Evolutionary conservation across 2,113 vertebrate genomes (phyloP).

Genomic region (Oncorhynchus masou): DNA sequence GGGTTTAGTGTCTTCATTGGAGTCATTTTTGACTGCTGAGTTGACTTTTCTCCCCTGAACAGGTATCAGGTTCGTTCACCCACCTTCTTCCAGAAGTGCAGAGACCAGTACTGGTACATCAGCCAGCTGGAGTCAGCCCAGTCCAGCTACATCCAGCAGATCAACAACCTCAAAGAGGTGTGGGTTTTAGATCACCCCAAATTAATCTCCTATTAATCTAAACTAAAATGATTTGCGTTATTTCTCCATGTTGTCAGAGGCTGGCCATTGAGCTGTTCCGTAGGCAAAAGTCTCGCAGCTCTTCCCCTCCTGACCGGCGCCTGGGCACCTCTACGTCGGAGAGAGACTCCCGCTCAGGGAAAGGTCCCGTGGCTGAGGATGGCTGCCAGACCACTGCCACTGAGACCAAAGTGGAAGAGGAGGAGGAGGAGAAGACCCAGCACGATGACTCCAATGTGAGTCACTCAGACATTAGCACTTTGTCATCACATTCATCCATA

Average conservation of each 20-base stretch:
- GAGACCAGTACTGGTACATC: conserved; percentile 98
- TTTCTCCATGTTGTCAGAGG: conserved; percentile 74
- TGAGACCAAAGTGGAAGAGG: conserved; percentile 81
- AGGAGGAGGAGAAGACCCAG: conserved; percentile 79
- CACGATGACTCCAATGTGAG: conserved; percentile 93
- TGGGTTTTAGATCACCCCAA: conserved; percentile 17
- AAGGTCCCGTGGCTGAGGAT: conserved; percentile 60
- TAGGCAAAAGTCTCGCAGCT: conserved; percentile 86
- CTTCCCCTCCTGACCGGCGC: conserved; percentile 88
- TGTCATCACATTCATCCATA: not conserved
- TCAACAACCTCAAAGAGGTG: conserved; percentile 98
- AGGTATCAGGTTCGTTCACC: conserved; percentile 98
- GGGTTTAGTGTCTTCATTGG: not conserved
- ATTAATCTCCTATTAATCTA: too few relatives aligned
- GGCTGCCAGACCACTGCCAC: conserved; percentile 53
- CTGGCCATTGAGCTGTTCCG: conserved; percentile 93
- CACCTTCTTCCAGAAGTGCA: conserved; percentile 97
- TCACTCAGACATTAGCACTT: not conserved
- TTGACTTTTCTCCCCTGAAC: conserved; percentile 22
- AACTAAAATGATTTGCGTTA: not conserved
- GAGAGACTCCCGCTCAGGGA: conserved; percentile 77
- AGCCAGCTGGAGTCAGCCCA: conserved; percentile 94
- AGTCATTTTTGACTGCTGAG: not conserved
- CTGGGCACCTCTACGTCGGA: conserved; percentile 75
- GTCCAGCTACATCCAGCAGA: conserved; percentile 92